These are phyloP conservation scores for Heliconius hermathena DNA, from an alignment of 1,140 invertebrate genomes.

Conservation along the genomic window DNA sequence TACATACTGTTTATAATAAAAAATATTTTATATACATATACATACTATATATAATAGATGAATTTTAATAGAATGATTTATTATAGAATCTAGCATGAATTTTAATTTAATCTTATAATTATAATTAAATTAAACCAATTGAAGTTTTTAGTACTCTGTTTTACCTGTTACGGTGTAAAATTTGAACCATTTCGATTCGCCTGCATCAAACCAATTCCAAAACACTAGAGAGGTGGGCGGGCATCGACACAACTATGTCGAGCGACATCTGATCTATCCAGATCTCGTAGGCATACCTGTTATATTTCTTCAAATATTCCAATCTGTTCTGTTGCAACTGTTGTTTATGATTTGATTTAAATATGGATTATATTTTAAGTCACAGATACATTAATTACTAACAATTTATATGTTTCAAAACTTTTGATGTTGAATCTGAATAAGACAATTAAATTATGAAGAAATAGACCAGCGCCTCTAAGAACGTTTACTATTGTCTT, in stretches of 20 bases:
- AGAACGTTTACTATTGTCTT: too few relatives aligned
- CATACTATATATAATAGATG: too few relatives aligned
- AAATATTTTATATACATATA: too few relatives aligned
- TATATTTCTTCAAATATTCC: slow-evolving; percentile 34
- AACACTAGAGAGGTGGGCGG: slow-evolving; percentile 19
- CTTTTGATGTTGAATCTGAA: background rate
- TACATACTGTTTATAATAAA: too few relatives aligned
- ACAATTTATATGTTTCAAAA: background rate
- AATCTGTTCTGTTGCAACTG: slow-evolving; percentile 19
- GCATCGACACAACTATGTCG: slow-evolving; percentile 24
- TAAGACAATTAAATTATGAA: too few relatives aligned
- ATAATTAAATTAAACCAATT: too few relatives aligned
- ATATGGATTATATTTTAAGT: slow-evolving; percentile 11
- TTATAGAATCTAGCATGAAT: too few relatives aligned
- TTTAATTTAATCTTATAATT: too few relatives aligned
- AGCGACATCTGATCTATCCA: slow-evolving; percentile 31
- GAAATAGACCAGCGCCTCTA: too few relatives aligned
- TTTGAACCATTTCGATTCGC: slow-evolving; percentile 15
- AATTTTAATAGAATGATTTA: too few relatives aligned
- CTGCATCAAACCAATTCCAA: slow-evolving; percentile 24
- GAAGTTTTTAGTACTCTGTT: background rate
- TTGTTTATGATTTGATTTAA: slow-evolving; percentile 10
- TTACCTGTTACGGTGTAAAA: background rate
- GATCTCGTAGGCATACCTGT: slow-evolving; percentile 35
- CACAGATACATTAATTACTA: background rate